phyloP scores from a whole-genome alignment of 2,888 invertebrate genomes.

The Pandemis corylana region DNA sequence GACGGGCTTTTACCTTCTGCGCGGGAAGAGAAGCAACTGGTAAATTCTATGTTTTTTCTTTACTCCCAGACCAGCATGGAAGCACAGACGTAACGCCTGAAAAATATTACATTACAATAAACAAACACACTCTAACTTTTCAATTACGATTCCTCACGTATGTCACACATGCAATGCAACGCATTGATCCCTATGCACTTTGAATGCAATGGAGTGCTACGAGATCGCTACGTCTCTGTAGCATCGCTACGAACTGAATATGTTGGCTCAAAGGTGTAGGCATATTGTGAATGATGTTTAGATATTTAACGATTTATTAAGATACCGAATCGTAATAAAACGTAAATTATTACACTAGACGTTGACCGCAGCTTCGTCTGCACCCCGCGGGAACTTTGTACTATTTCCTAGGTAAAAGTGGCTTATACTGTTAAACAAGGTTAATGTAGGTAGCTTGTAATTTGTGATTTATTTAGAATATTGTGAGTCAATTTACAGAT shows the following conservation, averaged over 20 bases:
- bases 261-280: slow-evolving; percentile 10
- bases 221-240: slow-evolving; percentile 25
- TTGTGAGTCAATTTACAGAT: too few species aligned
- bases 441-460: too few species aligned
- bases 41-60: too few species aligned
- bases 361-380: too few species aligned
- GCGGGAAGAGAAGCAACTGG: too few species aligned
- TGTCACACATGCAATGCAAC: slow-evolving; percentile 31
- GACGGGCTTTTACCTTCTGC: too few species aligned
- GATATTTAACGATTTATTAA: background rate
- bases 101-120: background rate
- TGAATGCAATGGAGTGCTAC: slow-evolving; percentile 37
- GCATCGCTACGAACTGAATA: slow-evolving; percentile 28
- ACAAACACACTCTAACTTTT: background rate
- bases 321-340: background rate
- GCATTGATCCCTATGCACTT: slow-evolving; percentile 37
- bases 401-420: too few species aligned
- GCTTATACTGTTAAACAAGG: too few species aligned
- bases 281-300: background rate
- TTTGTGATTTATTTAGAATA: too few species aligned
- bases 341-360: background rate
- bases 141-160: slow-evolving; percentile 29
- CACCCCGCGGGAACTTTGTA: too few species aligned
- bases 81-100: too few species aligned
- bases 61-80: too few species aligned